Conservation (phyloP, 2,113 vertebrate species). For the Trematomus loennbergii region DNA sequence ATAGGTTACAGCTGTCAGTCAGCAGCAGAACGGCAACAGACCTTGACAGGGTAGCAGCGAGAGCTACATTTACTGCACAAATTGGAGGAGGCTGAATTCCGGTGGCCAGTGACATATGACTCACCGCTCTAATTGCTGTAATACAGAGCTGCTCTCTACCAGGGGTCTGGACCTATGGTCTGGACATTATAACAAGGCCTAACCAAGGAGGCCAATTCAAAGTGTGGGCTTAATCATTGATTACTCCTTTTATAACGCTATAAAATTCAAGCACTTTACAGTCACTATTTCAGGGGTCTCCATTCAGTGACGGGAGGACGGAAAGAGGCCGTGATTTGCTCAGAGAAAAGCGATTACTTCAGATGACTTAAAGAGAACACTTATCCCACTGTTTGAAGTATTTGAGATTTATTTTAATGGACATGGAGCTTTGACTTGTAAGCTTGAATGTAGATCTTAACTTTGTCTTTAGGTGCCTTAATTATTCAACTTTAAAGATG, state of each 20-base stretch:
- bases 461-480: neutral
- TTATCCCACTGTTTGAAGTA: neutral
- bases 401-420: neutral
- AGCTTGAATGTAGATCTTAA: neutral
- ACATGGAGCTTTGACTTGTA: neutral
- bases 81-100: constrained; percentile 39
- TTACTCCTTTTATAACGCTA: constrained; percentile 38
- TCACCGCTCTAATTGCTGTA: constrained; percentile 74
- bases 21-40: constrained; percentile 11
- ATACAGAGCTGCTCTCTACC: constrained; percentile 61
- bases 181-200: constrained; percentile 47
- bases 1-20: constrained; percentile 22
- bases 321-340: constrained; percentile 17
- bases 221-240: constrained; percentile 27
- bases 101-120: constrained; percentile 73
- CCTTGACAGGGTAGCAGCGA: constrained; percentile 10
- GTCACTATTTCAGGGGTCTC: neutral
- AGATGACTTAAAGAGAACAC: neutral
- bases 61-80: constrained; percentile 45
- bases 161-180: constrained; percentile 43
- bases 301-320: constrained; percentile 5
- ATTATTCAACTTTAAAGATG: neutral
- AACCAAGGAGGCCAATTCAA: constrained; percentile 54
- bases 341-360: constrained; percentile 1
- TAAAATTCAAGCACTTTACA: constrained; percentile 20